These are phyloP conservation scores for Andricus grossulariae DNA, from an alignment of 1,140 invertebrate species.

Conservation along the genomic window DNA sequence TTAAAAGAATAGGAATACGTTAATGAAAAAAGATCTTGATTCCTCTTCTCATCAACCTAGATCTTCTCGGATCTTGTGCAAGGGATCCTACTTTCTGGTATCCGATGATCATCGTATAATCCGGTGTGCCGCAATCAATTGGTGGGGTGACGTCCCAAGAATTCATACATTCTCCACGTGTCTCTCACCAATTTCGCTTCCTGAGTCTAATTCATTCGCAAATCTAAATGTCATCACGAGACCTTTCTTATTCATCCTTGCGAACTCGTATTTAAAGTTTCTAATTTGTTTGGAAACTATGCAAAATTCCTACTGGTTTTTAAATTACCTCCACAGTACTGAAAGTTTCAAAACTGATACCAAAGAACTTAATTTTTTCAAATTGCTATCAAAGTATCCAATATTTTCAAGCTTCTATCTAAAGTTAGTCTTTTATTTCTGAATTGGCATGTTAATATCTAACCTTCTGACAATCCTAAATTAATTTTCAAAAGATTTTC, in stretches of 20 bases:
- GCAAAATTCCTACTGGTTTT: neutral
- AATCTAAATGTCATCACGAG: neutral
- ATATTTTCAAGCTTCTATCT: too few species aligned
- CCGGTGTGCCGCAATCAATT: constrained; percentile 30
- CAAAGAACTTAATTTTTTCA: neutral
- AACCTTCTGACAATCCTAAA: too few species aligned
- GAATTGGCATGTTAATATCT: too few species aligned
- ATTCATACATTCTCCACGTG: constrained; percentile 3
- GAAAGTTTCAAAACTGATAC: neutral
- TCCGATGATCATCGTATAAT: constrained; percentile 16
- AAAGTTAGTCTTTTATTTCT: too few species aligned
- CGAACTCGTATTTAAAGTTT: too few species aligned
- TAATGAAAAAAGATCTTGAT: constrained; percentile 31
- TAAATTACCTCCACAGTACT: neutral
- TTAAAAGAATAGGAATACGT: constrained; percentile 17
- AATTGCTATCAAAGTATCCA: too few species aligned
- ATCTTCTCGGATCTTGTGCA: constrained; percentile 26
- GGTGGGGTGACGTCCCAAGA: constrained; percentile 20
- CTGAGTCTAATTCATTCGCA: neutral
- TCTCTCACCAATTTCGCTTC: neutral
- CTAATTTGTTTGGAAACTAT: too few species aligned
- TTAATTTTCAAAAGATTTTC: too few species aligned
- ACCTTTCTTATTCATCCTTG: too few species aligned
- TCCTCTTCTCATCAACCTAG: constrained; percentile 21
- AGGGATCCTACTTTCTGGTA: constrained; percentile 22